Evolutionary conservation across 2,888 invertebrate genomes (phyloP).

Genomic region (Apodemia duryi): DNA sequence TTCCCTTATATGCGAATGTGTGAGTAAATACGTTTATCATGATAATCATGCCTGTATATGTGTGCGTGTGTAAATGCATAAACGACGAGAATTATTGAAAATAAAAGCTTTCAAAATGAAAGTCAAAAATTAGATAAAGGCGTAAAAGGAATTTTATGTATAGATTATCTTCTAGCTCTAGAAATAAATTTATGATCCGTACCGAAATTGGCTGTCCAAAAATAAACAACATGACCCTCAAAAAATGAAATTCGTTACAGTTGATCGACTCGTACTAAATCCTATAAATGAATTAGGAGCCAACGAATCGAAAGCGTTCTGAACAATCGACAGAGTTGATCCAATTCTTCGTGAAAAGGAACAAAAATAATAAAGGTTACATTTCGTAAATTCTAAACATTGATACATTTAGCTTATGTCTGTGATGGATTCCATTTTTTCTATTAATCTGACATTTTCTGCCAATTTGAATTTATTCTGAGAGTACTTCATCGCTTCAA

Average conservation of each 20-base stretch:
- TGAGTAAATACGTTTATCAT: too few species aligned
- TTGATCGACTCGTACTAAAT: slow-evolving; percentile 10
- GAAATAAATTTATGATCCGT: neutral
- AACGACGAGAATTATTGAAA: too few species aligned
- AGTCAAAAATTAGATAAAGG: too few species aligned
- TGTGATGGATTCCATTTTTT: too few species aligned
- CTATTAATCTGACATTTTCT: too few species aligned
- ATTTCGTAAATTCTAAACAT: neutral
- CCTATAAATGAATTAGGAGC: slow-evolving; percentile 9
- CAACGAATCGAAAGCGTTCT: slow-evolving; percentile 8
- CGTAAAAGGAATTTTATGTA: too few species aligned
- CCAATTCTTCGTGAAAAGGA: slow-evolving; percentile 5
- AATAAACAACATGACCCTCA: slow-evolving; percentile 6
- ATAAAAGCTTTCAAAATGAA: too few species aligned
- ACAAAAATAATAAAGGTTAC: slow-evolving; percentile 13
- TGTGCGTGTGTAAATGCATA: too few species aligned
- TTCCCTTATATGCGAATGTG: too few species aligned
- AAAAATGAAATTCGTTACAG: slow-evolving; percentile 8
- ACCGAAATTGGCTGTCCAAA: neutral
- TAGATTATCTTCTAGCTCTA: neutral
- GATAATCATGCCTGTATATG: too few species aligned
- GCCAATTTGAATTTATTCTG: too few species aligned
- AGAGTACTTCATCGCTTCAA: too few species aligned
- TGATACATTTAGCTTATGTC: neutral
- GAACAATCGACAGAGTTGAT: slow-evolving; percentile 13